Evolutionary conservation across 2,888 invertebrate genomes (phyloP).

Genomic region (Xestia rhomboidea): DNA sequence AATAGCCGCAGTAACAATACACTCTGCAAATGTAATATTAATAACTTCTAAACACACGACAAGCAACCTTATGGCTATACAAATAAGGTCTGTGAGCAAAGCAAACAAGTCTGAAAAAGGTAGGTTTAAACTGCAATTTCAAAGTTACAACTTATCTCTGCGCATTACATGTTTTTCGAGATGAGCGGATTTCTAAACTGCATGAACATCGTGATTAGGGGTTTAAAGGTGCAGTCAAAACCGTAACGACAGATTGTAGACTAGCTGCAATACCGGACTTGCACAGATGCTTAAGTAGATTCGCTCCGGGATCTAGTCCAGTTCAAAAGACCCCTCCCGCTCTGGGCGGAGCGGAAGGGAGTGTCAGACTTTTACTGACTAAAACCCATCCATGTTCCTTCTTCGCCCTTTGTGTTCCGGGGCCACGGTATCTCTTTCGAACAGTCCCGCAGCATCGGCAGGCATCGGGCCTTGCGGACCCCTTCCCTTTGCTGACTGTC

Average conservation of each 20-base stretch:
- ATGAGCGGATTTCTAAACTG: conserved; percentile 28
- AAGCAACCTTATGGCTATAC: conserved; percentile 26
- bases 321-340: too few relatives aligned
- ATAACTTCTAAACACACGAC: conserved; percentile 51
- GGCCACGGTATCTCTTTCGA: too few relatives aligned
- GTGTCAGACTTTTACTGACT: too few relatives aligned
- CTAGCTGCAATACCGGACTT: not conserved
- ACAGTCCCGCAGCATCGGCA: too few relatives aligned
- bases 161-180: conserved; percentile 30
- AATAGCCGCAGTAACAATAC: conserved; percentile 72
- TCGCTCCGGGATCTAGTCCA: too few relatives aligned
- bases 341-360: too few relatives aligned
- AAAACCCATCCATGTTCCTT: too few relatives aligned
- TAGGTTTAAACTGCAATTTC: conserved; percentile 55
- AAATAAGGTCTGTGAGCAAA: conserved; percentile 38
- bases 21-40: conserved; percentile 65
- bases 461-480: too few relatives aligned
- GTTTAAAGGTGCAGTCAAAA: not conserved
- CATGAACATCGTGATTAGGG: not conserved
- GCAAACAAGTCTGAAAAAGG: conserved; percentile 32
- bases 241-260: not conserved
- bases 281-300: too few relatives aligned
- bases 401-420: too few relatives aligned
- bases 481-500: too few relatives aligned
- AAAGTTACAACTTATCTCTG: conserved; percentile 54